Evolutionary conservation across 2,113 vertebrate species (phyloP).

Genomic region (Rhinogobius similis): DNA sequence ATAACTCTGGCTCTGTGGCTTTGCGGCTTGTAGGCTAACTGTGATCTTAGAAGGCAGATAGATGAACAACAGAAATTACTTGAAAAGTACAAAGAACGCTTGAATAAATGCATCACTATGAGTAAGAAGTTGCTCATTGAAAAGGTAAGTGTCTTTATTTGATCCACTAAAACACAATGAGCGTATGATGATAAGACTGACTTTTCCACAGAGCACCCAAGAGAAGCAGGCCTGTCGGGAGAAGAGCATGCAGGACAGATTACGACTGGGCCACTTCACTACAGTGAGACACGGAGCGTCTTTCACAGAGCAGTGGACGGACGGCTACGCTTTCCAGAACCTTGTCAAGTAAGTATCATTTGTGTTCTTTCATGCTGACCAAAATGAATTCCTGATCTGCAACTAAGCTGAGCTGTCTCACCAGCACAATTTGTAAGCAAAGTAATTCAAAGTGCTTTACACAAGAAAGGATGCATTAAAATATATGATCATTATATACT

Average conservation of each 20-base stretch:
- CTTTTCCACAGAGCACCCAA: conserved; percentile 87
- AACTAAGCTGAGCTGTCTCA: no score
- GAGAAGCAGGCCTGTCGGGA: conserved; percentile 98
- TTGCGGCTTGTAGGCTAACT: conserved; percentile 86
- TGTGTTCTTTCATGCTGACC: neutral
- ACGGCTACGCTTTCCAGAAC: conserved; percentile 98
- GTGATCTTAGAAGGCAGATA: conserved; percentile 99
- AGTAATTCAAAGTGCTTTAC: no score
- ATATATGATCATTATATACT: no score
- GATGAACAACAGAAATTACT: conserved; percentile 99
- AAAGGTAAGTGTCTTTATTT: conserved; percentile 80
- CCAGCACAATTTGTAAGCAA: no score
- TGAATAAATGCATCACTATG: conserved; percentile 99
- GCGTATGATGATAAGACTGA: neutral
- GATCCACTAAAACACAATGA: neutral
- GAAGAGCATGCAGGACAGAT: conserved; percentile 99
- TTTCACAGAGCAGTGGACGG: conserved; percentile 99
- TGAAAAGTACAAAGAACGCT: conserved; percentile 99
- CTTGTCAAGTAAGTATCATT: conserved; percentile 90
- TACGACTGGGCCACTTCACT: conserved; percentile 98
- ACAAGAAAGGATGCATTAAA: no score
- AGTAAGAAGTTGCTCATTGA: conserved; percentile 99
- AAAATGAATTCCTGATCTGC: no score
- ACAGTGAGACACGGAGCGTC: conserved; percentile 98
- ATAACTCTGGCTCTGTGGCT: neutral